phyloP scores from a whole-genome alignment of 2,797 vertebrate species.

The Aeoliscus strigatus region DNA sequence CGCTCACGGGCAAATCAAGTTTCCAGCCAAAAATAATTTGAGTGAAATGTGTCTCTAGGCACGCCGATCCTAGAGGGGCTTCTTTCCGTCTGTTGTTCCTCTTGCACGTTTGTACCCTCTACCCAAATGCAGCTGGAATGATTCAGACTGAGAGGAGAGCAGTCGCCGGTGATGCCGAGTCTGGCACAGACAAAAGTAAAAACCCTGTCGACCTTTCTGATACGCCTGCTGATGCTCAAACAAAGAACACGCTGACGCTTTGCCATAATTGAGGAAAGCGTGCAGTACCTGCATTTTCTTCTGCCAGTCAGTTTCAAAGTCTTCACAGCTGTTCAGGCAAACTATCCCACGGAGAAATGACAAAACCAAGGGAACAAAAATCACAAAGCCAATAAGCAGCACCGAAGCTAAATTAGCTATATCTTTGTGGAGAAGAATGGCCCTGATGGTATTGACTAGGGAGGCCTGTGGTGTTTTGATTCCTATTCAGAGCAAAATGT shows the following conservation, averaged over 20 bases:
- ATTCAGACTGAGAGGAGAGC: conserved; percentile 45
- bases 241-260: conserved; percentile 62
- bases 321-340: conserved; percentile 65
- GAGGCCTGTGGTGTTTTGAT: conserved; percentile 57
- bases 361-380: conserved; percentile 41
- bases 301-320: conserved; percentile 56
- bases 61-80: conserved; percentile 35
- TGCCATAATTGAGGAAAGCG: conserved; percentile 62
- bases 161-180: conserved; percentile 54
- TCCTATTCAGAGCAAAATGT: conserved; percentile 47
- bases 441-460: conserved; percentile 61
- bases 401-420: conserved; percentile 60
- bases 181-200: conserved; percentile 54
- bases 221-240: conserved; percentile 53
- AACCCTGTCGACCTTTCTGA: conserved; percentile 64
- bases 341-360: conserved; percentile 58
- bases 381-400: conserved; percentile 61
- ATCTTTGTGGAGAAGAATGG: conserved; percentile 68
- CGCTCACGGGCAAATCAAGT: conserved; percentile 31
- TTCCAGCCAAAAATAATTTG: conserved; percentile 44
- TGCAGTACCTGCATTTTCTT: conserved; percentile 61
- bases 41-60: conserved; percentile 43
- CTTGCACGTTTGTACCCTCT: conserved; percentile 32
- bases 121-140: conserved; percentile 49
- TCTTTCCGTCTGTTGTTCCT: conserved; percentile 27